Evolutionary conservation across 2,888 invertebrate species (phyloP).

Genomic region (Lithophane semibrunnea): DNA sequence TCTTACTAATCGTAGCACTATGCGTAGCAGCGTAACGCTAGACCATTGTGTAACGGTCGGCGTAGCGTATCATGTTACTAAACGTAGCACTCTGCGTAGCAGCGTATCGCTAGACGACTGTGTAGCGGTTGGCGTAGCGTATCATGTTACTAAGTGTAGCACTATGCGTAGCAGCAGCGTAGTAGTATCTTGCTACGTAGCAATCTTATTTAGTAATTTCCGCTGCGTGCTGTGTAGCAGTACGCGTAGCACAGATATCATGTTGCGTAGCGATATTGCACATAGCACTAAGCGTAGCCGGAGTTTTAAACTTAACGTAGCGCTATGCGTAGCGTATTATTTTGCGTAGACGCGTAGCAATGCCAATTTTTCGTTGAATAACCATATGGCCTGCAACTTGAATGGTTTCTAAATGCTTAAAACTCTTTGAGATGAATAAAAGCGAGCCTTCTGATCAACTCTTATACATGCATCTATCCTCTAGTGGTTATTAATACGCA

Average conservation of each 20-base stretch:
- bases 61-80: not conserved
- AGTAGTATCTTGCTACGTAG: not conserved
- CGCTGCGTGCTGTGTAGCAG: not conserved
- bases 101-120: too few relatives aligned
- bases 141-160: not conserved
- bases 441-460: conserved; percentile 29
- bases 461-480: not conserved
- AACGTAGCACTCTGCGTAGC: not conserved
- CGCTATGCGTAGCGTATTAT: not conserved
- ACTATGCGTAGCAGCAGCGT: not conserved
- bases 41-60: not conserved
- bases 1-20: too few relatives aligned
- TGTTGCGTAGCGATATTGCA: not conserved
- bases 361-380: not conserved
- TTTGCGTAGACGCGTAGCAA: not conserved
- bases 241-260: not conserved
- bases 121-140: not conserved
- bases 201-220: not conserved
- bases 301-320: not conserved
- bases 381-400: too few relatives aligned
- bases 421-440: not conserved
- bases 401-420: not conserved
- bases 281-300: not conserved
- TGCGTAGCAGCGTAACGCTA: too few relatives aligned
- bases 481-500: conserved; percentile 61